Conservation (phyloP, 2,888 invertebrate genomes). For the Chrysomela aeneicollis region DNA sequence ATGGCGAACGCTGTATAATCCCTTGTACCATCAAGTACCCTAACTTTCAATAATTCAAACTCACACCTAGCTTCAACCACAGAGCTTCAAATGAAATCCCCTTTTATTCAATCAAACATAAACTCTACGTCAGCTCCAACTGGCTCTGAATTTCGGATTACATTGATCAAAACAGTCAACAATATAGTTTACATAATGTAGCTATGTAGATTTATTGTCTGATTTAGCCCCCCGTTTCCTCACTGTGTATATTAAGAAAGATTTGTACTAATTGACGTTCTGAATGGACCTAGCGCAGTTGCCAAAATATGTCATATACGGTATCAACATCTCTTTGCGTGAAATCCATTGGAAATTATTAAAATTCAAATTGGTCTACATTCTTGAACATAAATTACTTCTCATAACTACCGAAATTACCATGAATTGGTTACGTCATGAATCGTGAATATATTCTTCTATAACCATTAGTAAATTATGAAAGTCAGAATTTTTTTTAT, state of each 20-base stretch:
- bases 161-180: background rate
- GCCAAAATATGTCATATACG: background rate
- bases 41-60: too few relatives aligned
- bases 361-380: too few relatives aligned
- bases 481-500: background rate
- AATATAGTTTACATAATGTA: background rate
- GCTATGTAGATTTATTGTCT: background rate
- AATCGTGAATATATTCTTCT: too few relatives aligned
- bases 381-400: too few relatives aligned
- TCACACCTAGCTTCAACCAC: too few relatives aligned
- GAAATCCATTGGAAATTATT: too few relatives aligned
- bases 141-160: background rate
- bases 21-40: too few relatives aligned
- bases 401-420: too few relatives aligned
- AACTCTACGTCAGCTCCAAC: background rate
- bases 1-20: too few relatives aligned
- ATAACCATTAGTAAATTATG: too few relatives aligned
- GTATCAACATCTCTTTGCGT: too few relatives aligned
- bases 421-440: too few relatives aligned
- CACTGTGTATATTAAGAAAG: background rate
- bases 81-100: background rate
- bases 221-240: background rate
- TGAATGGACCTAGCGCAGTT: slow-evolving; percentile 7
- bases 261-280: slow-evolving; percentile 10
- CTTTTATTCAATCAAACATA: background rate